Evolutionary conservation across 2,888 invertebrate species (phyloP).

Genomic region (Eulithis prunata): DNA sequence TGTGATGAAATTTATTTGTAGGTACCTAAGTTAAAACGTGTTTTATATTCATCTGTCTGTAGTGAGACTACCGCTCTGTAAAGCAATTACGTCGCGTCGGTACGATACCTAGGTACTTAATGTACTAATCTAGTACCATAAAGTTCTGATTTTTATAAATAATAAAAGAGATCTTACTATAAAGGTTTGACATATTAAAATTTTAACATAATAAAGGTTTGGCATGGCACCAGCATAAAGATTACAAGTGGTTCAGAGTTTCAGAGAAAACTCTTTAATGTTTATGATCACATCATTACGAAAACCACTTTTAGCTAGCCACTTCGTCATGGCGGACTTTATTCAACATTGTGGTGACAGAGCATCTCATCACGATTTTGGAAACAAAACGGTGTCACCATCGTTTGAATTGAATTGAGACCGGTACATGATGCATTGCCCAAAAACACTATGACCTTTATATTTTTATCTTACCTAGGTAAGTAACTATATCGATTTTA

Average conservation of each 20-base stretch:
- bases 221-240: too few species aligned
- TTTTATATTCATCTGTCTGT: conserved; percentile 6
- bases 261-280: conserved; percentile 1
- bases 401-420: conserved; percentile 48
- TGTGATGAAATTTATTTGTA: conserved; percentile 34
- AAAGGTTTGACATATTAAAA: too few species aligned
- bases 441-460: neutral
- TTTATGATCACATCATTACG: conserved; percentile 45
- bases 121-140: neutral
- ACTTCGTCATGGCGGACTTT: conserved; percentile 51
- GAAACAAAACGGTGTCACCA: conserved; percentile 46
- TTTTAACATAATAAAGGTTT: too few species aligned
- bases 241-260: neutral
- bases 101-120: too few species aligned
- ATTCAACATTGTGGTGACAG: conserved; percentile 59
- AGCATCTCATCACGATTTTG: conserved; percentile 55
- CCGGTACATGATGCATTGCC: conserved; percentile 13
- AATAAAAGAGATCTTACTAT: too few species aligned
- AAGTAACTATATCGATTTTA: too few species aligned
- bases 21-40: neutral
- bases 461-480: neutral
- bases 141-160: neutral
- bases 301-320: conserved; percentile 47
- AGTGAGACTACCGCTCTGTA: conserved; percentile 6
- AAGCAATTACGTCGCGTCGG: conserved; percentile 9